Conservation (phyloP, 2,113 vertebrate species). For the Chaetura pelagica region DNA sequence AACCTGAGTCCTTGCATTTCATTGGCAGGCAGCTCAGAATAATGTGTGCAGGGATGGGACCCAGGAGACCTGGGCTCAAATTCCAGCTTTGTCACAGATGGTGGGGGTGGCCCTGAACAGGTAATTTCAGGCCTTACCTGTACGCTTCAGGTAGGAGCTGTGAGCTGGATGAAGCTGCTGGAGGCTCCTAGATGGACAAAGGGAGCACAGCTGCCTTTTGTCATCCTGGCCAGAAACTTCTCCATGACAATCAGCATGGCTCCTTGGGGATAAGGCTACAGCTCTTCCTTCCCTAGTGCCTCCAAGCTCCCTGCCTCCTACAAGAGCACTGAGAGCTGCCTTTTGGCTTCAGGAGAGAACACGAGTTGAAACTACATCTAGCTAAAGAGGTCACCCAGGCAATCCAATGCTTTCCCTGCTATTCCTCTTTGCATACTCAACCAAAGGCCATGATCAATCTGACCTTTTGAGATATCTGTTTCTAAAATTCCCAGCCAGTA, state of each 20-base stretch:
- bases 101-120: not conserved
- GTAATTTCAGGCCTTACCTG: rapidly evolving
- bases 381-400: not conserved
- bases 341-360: not conserved
- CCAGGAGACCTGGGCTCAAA: not conserved
- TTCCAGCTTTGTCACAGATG: not conserved
- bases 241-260: not conserved
- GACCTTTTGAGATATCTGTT: slow-evolving; percentile 30
- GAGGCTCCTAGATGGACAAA: not conserved
- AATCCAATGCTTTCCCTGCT: not conserved
- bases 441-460: not conserved
- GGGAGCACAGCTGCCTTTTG: not conserved
- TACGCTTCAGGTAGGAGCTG: not conserved
- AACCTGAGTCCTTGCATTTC: not conserved
- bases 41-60: not conserved
- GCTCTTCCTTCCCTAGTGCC: not conserved
- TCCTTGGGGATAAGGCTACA: not conserved
- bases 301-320: not conserved
- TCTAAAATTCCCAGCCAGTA: not conserved
- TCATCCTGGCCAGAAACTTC: rapidly evolving
- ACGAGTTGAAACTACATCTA: not conserved
- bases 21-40: not conserved
- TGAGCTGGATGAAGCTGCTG: not conserved
- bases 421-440: not conserved
- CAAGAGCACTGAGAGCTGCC: not conserved